Percentiles rank a stretch among this genome's conserved stretches.
These are phyloP conservation scores for Antheraea assamensis DNA, from an alignment of 2,888 invertebrate genomes.

Conservation along the genomic window DNA sequence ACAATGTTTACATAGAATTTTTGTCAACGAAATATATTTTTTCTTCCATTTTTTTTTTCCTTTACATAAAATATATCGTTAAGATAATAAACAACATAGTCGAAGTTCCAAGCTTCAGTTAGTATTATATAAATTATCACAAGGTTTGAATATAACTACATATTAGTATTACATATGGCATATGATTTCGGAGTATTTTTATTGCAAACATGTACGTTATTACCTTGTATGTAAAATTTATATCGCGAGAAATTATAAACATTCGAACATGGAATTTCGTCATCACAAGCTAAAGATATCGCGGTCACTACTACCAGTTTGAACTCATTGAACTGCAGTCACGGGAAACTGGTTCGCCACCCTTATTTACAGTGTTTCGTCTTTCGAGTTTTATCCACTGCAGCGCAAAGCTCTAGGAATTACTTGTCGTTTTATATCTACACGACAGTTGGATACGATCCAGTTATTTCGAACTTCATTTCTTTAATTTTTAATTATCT, in stretches of 20 bases:
- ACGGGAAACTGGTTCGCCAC: not conserved
- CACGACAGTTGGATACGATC: not conserved
- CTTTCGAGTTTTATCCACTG: not conserved
- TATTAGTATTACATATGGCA: no score
- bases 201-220: not conserved
- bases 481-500: not conserved
- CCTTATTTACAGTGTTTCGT: not conserved
- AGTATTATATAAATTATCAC: no score
- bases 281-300: not conserved
- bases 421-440: not conserved
- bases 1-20: no score
- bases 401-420: not conserved
- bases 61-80: no score
- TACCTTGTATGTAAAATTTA: not conserved
- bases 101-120: no score
- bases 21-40: no score
- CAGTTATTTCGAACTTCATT: not conserved
- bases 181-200: not conserved
- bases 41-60: no score
- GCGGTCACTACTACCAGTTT: not conserved
- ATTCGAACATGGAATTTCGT: not conserved
- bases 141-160: no score
- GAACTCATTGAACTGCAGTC: not conserved
- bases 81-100: no score
- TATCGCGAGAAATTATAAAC: not conserved